A percentile compares a stretch with the other conserved stretches of the same genome.
Evolutionary conservation across 2,797 vertebrate genomes (phyloP).

Genomic region (Melanotaenia pygmaea): DNA sequence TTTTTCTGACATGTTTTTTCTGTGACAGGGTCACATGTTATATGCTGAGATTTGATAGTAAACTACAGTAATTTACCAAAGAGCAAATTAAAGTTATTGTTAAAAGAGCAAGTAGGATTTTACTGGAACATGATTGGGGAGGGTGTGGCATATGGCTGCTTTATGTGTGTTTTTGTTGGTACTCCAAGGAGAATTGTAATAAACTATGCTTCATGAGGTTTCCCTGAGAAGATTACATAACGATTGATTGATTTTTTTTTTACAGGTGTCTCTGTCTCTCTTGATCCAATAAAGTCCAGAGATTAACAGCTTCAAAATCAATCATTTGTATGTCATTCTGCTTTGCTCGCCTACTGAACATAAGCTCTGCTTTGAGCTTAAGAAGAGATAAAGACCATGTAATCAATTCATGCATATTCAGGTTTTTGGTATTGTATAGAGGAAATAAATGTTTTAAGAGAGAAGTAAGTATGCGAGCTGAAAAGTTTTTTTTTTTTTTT

Average conservation of each 20-base stretch:
- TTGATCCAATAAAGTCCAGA: conserved; percentile 52
- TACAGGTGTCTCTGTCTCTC: conserved; percentile 52
- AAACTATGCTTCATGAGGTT: conserved; percentile 46
- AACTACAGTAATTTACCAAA: conserved; percentile 44
- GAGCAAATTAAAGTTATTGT: conserved; percentile 8
- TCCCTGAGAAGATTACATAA: conserved; percentile 62
- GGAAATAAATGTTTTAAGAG: not conserved
- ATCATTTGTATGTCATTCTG: conserved; percentile 41
- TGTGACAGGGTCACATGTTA: not conserved
- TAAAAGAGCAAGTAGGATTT: conserved; percentile 16
- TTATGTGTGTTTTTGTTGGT: conserved; percentile 4
- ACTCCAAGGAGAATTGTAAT: conserved; percentile 32
- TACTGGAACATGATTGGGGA: not conserved
- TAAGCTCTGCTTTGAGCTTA: conserved; percentile 1
- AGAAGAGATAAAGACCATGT: not conserved
- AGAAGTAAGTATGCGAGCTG: not conserved
- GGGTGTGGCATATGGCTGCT: not conserved
- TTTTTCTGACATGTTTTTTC: not conserved
- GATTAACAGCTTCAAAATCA: conserved; percentile 59
- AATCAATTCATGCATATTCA: not conserved
- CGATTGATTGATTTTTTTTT: conserved; percentile 55
- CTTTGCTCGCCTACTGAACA: conserved; percentile 13
- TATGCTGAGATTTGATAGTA: not conserved
- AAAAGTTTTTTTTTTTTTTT: not conserved
- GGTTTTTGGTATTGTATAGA: not conserved